phyloP scores from a whole-genome alignment of 2,797 vertebrate genomes.

The Mormyrus proboscirostris region DNA sequence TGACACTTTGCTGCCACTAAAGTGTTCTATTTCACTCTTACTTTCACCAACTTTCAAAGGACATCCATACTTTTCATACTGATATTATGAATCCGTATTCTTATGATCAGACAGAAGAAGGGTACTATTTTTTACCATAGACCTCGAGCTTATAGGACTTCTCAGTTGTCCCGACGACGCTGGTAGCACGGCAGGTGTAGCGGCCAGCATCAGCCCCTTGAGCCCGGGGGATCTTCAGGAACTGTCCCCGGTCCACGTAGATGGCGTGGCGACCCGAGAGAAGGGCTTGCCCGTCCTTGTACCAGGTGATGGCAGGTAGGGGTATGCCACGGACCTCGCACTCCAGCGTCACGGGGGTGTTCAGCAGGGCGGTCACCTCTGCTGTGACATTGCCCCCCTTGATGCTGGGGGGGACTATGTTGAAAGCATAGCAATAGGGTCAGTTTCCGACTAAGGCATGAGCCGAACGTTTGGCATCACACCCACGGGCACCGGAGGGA shows the following conservation, averaged over 20 bases:
- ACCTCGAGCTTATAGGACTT: conserved; percentile 77
- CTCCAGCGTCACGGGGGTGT: conserved; percentile 73
- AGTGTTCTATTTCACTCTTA: neutral
- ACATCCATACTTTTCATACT: neutral
- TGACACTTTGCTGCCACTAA: neutral
- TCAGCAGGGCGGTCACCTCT: conserved; percentile 69
- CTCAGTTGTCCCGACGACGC: conserved; percentile 70
- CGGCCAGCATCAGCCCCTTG: conserved; percentile 73
- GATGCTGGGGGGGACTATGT: conserved; percentile 81
- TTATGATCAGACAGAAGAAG: neutral
- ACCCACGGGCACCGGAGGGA: neutral
- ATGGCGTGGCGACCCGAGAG: conserved; percentile 67
- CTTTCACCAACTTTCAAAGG: neutral
- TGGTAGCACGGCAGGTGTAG: conserved; percentile 76
- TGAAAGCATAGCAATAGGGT: neutral
- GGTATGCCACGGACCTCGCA: conserved; percentile 85
- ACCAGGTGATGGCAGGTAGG: conserved; percentile 77
- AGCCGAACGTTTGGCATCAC: neutral
- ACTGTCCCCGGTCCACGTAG: conserved; percentile 77
- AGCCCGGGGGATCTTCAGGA: conserved; percentile 75
- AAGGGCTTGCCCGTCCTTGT: conserved; percentile 66
- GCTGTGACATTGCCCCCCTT: conserved; percentile 79
- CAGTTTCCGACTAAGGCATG: neutral
- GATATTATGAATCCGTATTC: neutral
- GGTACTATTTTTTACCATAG: conserved; percentile 65